Evolutionary conservation across 2,113 vertebrate species (phyloP).

Genomic region (Pteronura brasiliensis): DNA sequence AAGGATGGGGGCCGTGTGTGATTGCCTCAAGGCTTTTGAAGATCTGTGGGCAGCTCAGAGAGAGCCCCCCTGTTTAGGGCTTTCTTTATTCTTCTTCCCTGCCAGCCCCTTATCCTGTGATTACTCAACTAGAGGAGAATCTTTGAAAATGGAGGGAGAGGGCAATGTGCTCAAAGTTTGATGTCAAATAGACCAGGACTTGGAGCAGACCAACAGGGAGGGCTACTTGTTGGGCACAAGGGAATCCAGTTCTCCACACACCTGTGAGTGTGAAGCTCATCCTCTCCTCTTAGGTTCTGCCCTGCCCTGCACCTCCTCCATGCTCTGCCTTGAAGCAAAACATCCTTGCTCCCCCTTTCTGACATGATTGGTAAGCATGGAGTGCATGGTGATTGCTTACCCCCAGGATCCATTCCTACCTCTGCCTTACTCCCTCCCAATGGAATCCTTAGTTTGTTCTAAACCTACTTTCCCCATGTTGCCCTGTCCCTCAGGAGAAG

Average conservation of each 20-base stretch:
- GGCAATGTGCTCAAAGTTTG: background rate
- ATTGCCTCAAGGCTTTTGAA: background rate
- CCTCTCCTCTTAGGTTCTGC: background rate
- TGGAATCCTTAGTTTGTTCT: background rate
- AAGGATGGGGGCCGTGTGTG: background rate
- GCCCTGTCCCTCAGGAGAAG: background rate
- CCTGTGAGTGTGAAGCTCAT: background rate
- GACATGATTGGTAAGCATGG: background rate
- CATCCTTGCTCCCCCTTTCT: background rate
- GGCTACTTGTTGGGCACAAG: no score
- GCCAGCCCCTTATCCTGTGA: background rate
- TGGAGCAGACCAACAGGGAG: background rate
- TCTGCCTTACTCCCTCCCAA: background rate
- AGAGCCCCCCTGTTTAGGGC: background rate
- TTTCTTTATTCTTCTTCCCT: background rate
- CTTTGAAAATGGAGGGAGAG: background rate
- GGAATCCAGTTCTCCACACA: no score
- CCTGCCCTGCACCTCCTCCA: accelerated
- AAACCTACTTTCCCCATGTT: background rate
- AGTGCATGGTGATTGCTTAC: background rate
- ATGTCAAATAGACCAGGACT: background rate
- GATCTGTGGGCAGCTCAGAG: background rate
- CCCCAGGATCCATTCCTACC: background rate
- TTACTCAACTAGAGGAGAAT: background rate
- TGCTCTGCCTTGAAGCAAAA: background rate